phyloP scores from a whole-genome alignment of 2,888 invertebrate genomes.

The Tachystola acroxantha region DNA sequence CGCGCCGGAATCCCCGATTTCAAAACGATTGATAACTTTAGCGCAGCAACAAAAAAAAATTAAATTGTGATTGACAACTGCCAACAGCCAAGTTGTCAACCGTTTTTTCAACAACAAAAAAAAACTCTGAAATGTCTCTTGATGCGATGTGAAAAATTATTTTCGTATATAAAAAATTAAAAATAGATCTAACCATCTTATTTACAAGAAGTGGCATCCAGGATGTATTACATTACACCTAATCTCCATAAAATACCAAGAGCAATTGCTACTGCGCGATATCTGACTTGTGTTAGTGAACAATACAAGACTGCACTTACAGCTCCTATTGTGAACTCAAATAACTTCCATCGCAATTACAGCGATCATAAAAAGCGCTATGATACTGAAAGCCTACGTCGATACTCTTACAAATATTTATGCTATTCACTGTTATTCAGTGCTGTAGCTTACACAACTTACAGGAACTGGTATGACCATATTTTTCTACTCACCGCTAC shows the following conservation, averaged over 20 bases:
- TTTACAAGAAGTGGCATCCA: constrained; percentile 12
- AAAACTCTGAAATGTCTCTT: no score
- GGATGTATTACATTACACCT: constrained; percentile 2
- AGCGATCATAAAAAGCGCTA: constrained; percentile 22
- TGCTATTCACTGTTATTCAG: constrained; percentile 50
- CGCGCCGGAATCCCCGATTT: no score
- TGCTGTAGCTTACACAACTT: constrained; percentile 47
- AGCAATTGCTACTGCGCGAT: constrained; percentile 32
- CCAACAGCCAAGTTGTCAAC: no score
- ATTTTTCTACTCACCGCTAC: no score
- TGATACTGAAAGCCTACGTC: constrained; percentile 18
- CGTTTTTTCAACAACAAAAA: no score
- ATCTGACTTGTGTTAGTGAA: constrained; percentile 25
- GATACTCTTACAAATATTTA: constrained; percentile 39
- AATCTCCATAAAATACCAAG: constrained; percentile 35
- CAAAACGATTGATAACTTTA: no score
- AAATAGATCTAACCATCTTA: no score
- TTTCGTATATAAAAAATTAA: no score
- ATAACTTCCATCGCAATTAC: constrained; percentile 25
- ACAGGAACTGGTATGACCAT: constrained; percentile 50
- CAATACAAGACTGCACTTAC: constrained; percentile 23
- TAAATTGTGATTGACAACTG: no score
- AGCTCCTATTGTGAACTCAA: constrained; percentile 21
- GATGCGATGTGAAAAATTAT: no score
- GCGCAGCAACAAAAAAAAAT: no score